These are phyloP conservation scores for Melanerpes aurifrons DNA, from an alignment of 2,113 vertebrate genomes.

Conservation along the genomic window DNA sequence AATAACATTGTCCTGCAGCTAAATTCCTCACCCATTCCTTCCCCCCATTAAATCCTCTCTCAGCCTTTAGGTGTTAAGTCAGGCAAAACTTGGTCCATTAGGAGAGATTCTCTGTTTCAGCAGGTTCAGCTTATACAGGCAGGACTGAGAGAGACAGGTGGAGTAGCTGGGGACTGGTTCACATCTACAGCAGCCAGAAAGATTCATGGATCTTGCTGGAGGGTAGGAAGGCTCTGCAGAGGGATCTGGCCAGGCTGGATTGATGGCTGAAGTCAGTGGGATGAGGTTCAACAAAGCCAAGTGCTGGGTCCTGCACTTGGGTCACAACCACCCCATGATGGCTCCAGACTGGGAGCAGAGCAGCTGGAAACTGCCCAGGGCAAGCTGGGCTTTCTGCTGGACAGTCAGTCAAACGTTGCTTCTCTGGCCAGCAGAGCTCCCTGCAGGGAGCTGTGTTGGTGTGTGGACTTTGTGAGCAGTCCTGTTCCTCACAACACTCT, in stretches of 20 bases:
- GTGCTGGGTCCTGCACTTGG: no score
- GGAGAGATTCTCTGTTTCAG: not conserved
- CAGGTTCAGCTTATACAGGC: not conserved
- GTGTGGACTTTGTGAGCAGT: not conserved
- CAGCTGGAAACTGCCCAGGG: no score
- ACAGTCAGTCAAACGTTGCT: no score
- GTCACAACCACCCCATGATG: no score
- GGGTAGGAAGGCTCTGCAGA: no score
- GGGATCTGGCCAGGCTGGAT: no score
- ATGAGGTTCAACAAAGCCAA: no score
- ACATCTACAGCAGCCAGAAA: not conserved
- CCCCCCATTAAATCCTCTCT: not conserved
- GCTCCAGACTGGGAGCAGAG: no score
- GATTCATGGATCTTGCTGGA: not conserved
- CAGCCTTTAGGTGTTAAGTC: not conserved
- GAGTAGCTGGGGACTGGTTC: not conserved
- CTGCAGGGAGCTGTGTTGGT: not conserved
- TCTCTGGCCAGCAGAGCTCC: rapidly evolving
- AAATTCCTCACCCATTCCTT: not conserved
- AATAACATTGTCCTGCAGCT: not conserved
- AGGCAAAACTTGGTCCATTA: not conserved
- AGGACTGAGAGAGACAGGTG: not conserved
- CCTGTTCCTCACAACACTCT: not conserved
- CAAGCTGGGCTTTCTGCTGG: not conserved
- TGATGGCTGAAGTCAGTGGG: no score